Base-by-base conservation (phyloP, 2,888 invertebrate genomes). In the Augochlorella aurata region DNA sequence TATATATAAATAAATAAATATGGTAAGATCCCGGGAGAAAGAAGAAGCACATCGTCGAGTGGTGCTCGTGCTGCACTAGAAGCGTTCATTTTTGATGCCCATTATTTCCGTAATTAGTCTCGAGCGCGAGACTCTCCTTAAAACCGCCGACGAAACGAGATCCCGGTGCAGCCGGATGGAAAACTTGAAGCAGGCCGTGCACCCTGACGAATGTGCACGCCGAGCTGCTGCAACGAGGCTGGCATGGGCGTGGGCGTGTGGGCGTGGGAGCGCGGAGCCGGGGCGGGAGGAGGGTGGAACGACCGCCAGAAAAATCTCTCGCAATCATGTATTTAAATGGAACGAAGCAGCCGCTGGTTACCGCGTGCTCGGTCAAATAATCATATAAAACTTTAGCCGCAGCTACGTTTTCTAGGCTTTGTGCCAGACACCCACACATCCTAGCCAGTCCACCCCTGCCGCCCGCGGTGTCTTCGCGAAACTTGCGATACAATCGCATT, bases 261-360 rank as follows among this genome's bases (percentile, higher is more conserved):
- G 8, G 38, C 38, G 38, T 7, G 38, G 38, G 38, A 7, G 38
- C 38, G 38, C 38, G 38, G 14, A 16, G 24, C 16, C n/a, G 49
- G 10, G 12, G n/a, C 12, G 50, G 9, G 8, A 21, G 24, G n/a
- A 38, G 38, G 38, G 50, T n/a, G 12, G n/a, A 21, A 45, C 14
- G 47, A 5, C 58, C 66, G 52, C 58, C 67, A 76, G 78, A 76
- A 75, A 81, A 85, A 81, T 67, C 72, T 80, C 86, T 84, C 79
- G 85, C 85, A 81, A 86, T 83, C 81, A 66, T 78, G 81, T 85
- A 86, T 86, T 86, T 82, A 86, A 86, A 80, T 85, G 72, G 79
- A 76, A 85, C 58, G 86, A 72, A 77, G 73, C 74, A 63, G 73
- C 69, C 75, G 78, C 65, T 70, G 83, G 74, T 85, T 81, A 77